These are phyloP conservation scores for Siderastrea radians DNA, from an alignment of 92 coral and sea anemone species.

Conservation along the genomic window DNA sequence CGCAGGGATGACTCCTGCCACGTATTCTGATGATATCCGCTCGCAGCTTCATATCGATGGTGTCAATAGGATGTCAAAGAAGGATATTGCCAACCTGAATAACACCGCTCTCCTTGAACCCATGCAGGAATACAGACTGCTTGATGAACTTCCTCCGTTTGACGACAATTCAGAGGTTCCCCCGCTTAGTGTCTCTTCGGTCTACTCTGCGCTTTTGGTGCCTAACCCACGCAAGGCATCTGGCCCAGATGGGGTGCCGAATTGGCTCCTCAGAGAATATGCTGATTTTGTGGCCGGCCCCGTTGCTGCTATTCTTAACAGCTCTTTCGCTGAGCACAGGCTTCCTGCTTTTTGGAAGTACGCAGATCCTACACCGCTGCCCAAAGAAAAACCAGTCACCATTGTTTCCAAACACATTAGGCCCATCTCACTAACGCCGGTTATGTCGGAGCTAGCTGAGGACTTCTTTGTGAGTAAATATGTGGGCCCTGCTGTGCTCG, in stretches of 20 bases:
- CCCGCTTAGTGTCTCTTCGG: conserved; percentile 13
- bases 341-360: conserved; percentile 26
- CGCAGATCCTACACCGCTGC: conserved; percentile 28
- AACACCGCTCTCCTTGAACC: conserved; percentile 38
- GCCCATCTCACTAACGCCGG: conserved; percentile 33
- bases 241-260: conserved; percentile 35
- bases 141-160: conserved; percentile 29
- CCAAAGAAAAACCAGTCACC: background rate
- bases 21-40: too few species aligned
- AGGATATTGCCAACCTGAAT: conserved; percentile 12
- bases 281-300: conserved; percentile 16
- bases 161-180: conserved; percentile 39
- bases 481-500: conserved; percentile 18
- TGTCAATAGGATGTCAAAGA: too few species aligned
- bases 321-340: background rate
- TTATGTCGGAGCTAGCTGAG: conserved; percentile 33
- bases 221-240: conserved; percentile 50
- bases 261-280: conserved; percentile 45
- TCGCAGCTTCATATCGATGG: too few species aligned
- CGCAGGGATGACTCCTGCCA: conserved; percentile 47
- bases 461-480: conserved; percentile 8
- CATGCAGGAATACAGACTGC: conserved; percentile 43
- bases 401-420: conserved; percentile 14
- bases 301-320: conserved; percentile 5
- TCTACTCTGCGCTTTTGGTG: conserved; percentile 33